phyloP scores from a whole-genome alignment of 2,797 vertebrate genomes.

The Cyprinella venusta region DNA sequence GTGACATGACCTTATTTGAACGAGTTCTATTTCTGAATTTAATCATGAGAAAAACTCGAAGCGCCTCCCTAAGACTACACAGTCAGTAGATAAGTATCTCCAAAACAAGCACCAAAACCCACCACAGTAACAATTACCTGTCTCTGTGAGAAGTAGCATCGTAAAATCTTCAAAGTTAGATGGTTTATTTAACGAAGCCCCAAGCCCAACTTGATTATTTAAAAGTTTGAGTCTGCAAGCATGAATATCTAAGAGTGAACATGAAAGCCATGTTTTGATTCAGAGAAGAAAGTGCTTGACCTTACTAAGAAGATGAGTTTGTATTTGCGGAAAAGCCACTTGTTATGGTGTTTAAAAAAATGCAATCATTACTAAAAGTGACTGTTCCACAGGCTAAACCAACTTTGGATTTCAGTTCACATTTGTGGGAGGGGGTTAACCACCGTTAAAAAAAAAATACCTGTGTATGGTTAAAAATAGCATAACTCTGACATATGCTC shows the following conservation, averaged over 20 bases:
- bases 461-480: slow-evolving; percentile 47
- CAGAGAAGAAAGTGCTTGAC: not conserved
- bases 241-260: not conserved
- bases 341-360: not conserved
- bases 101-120: not conserved
- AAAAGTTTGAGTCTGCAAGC: not conserved
- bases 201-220: not conserved
- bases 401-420: slow-evolving; percentile 37
- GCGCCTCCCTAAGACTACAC: not conserved
- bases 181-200: not conserved
- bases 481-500: not conserved
- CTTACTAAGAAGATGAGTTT: not conserved
- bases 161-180: not conserved
- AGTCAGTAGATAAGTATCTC: not conserved
- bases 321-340: not conserved
- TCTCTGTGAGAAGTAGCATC: not conserved
- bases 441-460: slow-evolving; percentile 46
- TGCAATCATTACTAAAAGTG: not conserved
- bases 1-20: not conserved
- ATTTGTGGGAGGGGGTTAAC: slow-evolving; percentile 47
- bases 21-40: not conserved
- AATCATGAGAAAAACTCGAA: slow-evolving; percentile 17
- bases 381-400: slow-evolving; percentile 3
- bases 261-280: not conserved
- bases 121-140: not conserved